Evolutionary conservation across 64 coral and sea anemone species (phyloP), one percentile per base, ranked within the genome.

Genomic region (Anthopleura sola): DNA sequence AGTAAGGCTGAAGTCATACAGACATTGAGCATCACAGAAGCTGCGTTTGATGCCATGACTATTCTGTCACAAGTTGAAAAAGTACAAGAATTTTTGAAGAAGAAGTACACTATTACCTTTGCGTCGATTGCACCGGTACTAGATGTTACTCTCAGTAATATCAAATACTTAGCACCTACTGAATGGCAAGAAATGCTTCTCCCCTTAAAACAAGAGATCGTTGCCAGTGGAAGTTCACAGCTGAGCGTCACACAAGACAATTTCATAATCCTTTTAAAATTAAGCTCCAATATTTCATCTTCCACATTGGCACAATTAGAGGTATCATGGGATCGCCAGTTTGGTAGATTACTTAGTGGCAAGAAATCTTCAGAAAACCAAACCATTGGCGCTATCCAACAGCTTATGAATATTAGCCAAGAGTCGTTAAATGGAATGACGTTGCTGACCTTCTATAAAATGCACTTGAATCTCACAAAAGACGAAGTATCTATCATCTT

Each of bases 101-200:
- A 29, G 1, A 95, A 91, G 53, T 91, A 90, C 28, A 85, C 23
- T 5, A 23, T 91, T 55, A 81, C 75, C 16, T 18, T 82, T 9
- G 34, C 10, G 11, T n/a, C 49, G 0, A 55, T 91, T 16, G 89
- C 86, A 68, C 31, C 26, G 6, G 20, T 29, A 36, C 49, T 88
- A n/a, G 28, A 88, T 55, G 55, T 88, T 26, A 16, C 56, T 48
- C 13, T 39, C 9, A 85, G 76, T 17, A 49, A 95, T 23, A 15
- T 95, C 0, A 29, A 75, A 9, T 75, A 88, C 69, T 86, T 95
- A 33, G 81, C 93, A 32, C 89, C 89, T 50, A 88, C 93, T 24
- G 89, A 95, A 68, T 91, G 89, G 93, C 29, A 79, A 53, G 89
- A 95, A 75, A 62, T 95, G 49, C 57, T 95, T 32, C 93, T 86